Evolutionary conservation across 92 coral and sea anemone species (phyloP).

Genomic region (Micromussa lordhowensis): DNA sequence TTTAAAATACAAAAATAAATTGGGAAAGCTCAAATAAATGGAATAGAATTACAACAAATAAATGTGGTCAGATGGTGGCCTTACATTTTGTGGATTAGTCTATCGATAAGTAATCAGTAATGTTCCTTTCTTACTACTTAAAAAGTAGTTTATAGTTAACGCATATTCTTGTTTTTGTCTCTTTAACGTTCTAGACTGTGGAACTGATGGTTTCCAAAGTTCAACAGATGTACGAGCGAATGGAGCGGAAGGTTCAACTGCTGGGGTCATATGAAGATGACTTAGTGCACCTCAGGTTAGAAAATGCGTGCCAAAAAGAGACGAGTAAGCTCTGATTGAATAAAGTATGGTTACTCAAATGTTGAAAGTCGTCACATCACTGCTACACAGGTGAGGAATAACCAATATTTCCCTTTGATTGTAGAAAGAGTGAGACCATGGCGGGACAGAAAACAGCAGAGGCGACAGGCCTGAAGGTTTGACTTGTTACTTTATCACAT

Average conservation of each 20-base stretch:
- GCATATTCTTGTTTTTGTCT: not conserved
- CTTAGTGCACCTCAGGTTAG: constrained; percentile 76
- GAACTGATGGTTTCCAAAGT: constrained; percentile 74
- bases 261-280: constrained; percentile 82
- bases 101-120: not conserved
- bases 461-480: constrained; percentile 84
- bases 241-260: constrained; percentile 76
- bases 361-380: not conserved
- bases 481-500: not conserved
- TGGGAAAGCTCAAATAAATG: too few relatives aligned
- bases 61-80: too few relatives aligned
- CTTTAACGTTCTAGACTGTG: constrained; percentile 53
- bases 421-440: constrained; percentile 74
- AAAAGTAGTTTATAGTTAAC: not conserved
- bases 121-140: not conserved
- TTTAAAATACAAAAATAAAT: too few relatives aligned
- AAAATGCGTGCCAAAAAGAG: not conserved
- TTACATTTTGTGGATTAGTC: too few relatives aligned
- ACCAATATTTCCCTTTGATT: not conserved
- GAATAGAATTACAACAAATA: too few relatives aligned
- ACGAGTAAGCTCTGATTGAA: not conserved
- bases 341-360: not conserved
- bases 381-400: not conserved
- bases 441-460: constrained; percentile 94
- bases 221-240: constrained; percentile 71